Conservation (phyloP, 53 echinoderm and acorn worm genomes). For the Echinometra lucunter region DNA sequence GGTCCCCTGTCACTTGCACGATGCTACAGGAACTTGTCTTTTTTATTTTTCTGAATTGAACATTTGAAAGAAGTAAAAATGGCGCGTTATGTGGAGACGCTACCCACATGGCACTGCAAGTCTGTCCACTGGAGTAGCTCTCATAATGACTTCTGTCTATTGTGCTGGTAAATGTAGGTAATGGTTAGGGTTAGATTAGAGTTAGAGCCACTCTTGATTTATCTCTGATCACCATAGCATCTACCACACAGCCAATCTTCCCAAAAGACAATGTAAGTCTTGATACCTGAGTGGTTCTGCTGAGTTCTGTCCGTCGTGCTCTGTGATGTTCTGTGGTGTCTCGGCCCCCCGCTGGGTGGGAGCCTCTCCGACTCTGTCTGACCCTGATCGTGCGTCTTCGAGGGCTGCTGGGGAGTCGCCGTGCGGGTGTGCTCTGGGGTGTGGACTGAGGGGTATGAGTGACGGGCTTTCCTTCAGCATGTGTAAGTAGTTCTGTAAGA, state of each 20-base stretch:
- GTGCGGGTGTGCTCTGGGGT: constrained; percentile 79
- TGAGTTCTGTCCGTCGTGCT: constrained; percentile 52
- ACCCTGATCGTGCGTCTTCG: constrained; percentile 41
- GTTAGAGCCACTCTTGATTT: no score
- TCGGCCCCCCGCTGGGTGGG: constrained; percentile 36
- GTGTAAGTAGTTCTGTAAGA: constrained; percentile 76
- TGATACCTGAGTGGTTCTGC: constrained; percentile 62
- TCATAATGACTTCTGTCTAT: no score
- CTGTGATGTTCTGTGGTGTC: constrained; percentile 62
- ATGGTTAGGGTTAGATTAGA: no score
- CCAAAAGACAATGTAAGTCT: background rate
- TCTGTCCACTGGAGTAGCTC: no score
- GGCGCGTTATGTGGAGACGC: no score
- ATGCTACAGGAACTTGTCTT: no score
- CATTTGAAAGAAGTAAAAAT: no score
- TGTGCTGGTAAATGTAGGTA: no score
- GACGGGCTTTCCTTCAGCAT: constrained; percentile 76
- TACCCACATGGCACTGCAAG: no score
- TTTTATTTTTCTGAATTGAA: no score
- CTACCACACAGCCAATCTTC: background rate
- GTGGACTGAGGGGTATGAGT: constrained; percentile 73
- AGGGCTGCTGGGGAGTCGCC: constrained; percentile 73
- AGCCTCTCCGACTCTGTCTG: constrained; percentile 37
- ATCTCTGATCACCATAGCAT: no score
- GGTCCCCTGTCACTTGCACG: no score